Evolutionary conservation across 2,888 invertebrate species (phyloP), one percentile per base, ranked within the genome.

Genomic region (Calliopum simillimum): DNA sequence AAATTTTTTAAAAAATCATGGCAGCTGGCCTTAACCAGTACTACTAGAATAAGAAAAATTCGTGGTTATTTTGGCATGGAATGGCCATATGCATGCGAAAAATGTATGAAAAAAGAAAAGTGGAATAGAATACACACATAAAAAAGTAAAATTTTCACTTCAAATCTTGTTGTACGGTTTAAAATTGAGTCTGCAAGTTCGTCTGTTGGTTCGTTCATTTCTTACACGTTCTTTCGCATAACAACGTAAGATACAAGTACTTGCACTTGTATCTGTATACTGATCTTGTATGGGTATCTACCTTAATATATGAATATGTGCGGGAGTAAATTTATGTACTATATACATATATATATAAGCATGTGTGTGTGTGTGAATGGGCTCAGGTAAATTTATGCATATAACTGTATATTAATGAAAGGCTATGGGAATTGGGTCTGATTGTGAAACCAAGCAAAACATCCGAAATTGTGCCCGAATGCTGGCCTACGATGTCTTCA

Each of bases 391-490:
- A 67, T 67, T 67, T 67, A 59, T 67, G 58, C 67, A 59, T 16
- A 58, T 59, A 67, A 67, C 67, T 67, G 67, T 67, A 49, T 67
- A 49, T 49, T 59, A 47, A 67, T 67, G 49, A 67, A 67, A 67
- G 67, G 67, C 67, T 49, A 67, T 67, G 67, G 33, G 67, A 67
- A 67, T 58, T 67, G 47, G 67, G 67, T 67, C 58, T 49, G n/a
- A 66, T 67, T 67, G 67, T 59, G 67, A 67, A 67, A 59, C 58
- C 41, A 67, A 46, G 44, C 65, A 23, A 44, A 41, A 51, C 58
- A 59, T 49, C 47, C 25, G 58, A 59, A 41, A 13, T 59, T n/a
- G 41, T 19, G 59, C 58, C 47, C 49, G 59, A 58, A 59, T 41
- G 49, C 67, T 12, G 41, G n/a, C 16, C 19, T 44, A 21, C 43